These are phyloP conservation scores for Ladona fulva DNA, from an alignment of 1,140 invertebrate species.

Conservation along the genomic window DNA sequence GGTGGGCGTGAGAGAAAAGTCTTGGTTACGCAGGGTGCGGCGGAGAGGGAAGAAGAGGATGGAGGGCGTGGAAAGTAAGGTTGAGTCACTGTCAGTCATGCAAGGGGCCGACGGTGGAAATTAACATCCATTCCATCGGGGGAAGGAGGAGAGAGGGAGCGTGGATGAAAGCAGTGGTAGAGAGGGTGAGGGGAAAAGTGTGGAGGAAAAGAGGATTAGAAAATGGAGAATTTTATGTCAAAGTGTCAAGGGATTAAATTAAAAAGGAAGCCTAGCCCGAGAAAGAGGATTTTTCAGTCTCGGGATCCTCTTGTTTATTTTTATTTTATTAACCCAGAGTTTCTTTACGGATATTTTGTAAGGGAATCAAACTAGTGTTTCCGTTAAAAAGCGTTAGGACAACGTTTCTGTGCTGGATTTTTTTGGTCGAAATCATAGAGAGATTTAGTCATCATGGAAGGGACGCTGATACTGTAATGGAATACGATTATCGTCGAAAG, in stretches of 20 bases:
- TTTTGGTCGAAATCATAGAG: too few relatives aligned
- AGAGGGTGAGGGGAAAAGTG: background rate
- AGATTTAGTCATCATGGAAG: too few relatives aligned
- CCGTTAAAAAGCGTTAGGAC: too few relatives aligned
- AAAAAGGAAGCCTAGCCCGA: background rate
- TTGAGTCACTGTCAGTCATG: background rate
- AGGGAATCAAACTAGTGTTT: too few relatives aligned
- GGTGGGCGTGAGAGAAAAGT: background rate
- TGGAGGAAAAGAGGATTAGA: background rate
- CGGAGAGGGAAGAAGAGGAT: background rate
- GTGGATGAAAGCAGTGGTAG: background rate
- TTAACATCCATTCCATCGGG: background rate
- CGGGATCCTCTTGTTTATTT: too few relatives aligned
- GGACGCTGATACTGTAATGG: too few relatives aligned
- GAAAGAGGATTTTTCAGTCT: too few relatives aligned
- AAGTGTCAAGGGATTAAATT: constrained; percentile 1
- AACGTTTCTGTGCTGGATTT: too few relatives aligned
- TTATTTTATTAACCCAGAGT: too few relatives aligned
- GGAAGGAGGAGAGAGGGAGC: background rate
- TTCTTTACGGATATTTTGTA: too few relatives aligned
- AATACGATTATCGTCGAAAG: too few relatives aligned
- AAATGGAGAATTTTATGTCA: constrained; percentile 7
- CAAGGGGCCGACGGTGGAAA: background rate
- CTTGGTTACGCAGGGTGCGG: background rate
- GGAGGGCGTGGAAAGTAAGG: background rate